Evolutionary conservation across 1,140 invertebrate genomes (phyloP).

Genomic region (Mizuhopecten yessoensis): DNA sequence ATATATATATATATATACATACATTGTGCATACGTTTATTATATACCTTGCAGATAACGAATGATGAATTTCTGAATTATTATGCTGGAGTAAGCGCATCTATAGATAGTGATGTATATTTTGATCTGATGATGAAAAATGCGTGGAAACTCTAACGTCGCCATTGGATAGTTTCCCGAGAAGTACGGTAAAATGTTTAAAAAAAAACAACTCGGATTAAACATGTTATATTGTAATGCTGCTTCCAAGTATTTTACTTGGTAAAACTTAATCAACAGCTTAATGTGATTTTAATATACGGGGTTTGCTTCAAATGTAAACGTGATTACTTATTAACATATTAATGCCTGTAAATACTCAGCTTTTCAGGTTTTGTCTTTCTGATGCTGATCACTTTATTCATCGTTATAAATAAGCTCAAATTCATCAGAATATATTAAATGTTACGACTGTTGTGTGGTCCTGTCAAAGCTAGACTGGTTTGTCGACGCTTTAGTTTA

Average conservation of each 20-base stretch:
- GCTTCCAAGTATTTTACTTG: background rate
- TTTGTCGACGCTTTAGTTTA: no score
- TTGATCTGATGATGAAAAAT: conserved; percentile 82
- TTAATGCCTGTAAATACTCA: background rate
- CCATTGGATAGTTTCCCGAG: background rate
- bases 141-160: conserved; percentile 72
- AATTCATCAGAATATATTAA: no score
- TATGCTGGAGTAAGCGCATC: conserved; percentile 81
- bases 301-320: background rate
- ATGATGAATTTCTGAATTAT: conserved; percentile 82
- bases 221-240: background rate
- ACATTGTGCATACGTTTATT: no score
- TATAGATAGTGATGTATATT: conserved; percentile 81
- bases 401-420: no score
- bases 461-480: no score
- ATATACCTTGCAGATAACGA: conserved; percentile 77
- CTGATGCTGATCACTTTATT: no score
- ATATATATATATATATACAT: no score
- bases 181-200: background rate
- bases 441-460: no score
- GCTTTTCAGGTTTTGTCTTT: background rate
- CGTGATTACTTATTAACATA: background rate
- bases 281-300: background rate
- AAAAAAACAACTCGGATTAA: no score
- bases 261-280: background rate